Evolutionary conservation across 2,797 vertebrate species (phyloP).

Genomic region (Oreortyx pictus): DNA sequence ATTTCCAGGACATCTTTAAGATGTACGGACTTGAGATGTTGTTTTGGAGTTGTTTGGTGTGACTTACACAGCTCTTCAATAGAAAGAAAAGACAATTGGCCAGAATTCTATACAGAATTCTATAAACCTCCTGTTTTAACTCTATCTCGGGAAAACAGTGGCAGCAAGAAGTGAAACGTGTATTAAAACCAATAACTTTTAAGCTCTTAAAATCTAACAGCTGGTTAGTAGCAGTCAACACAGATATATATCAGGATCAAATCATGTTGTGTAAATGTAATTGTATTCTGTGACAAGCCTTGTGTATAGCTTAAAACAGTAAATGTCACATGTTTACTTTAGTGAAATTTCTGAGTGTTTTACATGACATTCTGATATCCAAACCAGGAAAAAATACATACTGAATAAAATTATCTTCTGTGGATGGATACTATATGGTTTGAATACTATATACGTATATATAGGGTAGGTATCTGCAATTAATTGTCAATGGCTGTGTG

Average conservation of each 20-base stretch:
- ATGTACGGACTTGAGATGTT: not conserved
- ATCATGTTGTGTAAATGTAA: not conserved
- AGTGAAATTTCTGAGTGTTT: not conserved
- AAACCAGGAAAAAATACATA: not conserved
- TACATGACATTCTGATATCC: not conserved
- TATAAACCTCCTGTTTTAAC: not conserved
- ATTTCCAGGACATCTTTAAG: not conserved
- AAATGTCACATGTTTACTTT: not conserved
- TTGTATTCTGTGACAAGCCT: not conserved
- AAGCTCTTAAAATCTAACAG: not conserved
- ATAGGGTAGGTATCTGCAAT: not conserved
- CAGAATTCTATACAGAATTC: not conserved
- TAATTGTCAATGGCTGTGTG: not conserved
- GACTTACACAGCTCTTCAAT: not conserved
- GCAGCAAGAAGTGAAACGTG: not conserved
- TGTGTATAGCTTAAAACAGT: not conserved
- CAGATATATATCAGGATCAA: not conserved
- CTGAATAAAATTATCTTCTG: not conserved
- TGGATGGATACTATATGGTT: not conserved
- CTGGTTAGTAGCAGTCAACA: not conserved
- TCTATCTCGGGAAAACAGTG: not conserved
- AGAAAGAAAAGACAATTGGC: not conserved
- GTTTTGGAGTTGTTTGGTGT: not conserved
- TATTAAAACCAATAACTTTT: not conserved
- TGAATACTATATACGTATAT: not conserved